Conservation (phyloP, 2,888 invertebrate genomes). For the Tetragonisca angustula region DNA sequence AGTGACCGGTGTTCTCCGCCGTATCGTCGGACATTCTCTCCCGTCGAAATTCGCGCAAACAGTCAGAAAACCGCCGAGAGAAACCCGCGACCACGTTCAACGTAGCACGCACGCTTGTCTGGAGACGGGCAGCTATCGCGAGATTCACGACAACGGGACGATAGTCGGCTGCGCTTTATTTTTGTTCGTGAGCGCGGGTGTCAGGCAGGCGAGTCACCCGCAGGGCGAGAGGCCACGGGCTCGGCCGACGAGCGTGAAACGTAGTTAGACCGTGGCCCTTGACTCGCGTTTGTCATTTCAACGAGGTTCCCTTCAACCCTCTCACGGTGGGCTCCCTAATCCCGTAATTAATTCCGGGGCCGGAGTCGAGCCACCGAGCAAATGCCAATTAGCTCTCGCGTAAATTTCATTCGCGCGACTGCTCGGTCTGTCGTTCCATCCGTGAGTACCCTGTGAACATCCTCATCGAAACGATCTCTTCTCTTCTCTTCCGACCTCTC, state of each 20-base stretch:
- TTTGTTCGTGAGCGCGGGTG: conserved; percentile 52
- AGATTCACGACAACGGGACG: not conserved
- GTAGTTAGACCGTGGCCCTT: conserved; percentile 26
- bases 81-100: not conserved
- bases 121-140: conserved; percentile 7
- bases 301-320: conserved; percentile 9
- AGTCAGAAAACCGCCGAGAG: too few species aligned
- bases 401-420: not conserved
- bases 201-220: conserved; percentile 6
- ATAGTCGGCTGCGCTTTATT: conserved; percentile 39
- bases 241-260: conserved; percentile 13
- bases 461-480: not conserved
- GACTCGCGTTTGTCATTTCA: conserved; percentile 46
- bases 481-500: not conserved
- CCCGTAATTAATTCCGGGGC: conserved; percentile 23
- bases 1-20: too few species aligned
- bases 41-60: not conserved
- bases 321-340: not conserved
- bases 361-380: not conserved
- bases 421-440: too few species aligned
- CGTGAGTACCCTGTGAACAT: not conserved
- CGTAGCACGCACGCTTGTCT: not conserved
- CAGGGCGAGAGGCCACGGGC: conserved; percentile 2
- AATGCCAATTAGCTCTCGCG: conserved; percentile 27
- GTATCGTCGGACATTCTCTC: not conserved